phyloP scores from a whole-genome alignment of 2,113 vertebrate species.

The Paracanthobrama guichenoti region DNA sequence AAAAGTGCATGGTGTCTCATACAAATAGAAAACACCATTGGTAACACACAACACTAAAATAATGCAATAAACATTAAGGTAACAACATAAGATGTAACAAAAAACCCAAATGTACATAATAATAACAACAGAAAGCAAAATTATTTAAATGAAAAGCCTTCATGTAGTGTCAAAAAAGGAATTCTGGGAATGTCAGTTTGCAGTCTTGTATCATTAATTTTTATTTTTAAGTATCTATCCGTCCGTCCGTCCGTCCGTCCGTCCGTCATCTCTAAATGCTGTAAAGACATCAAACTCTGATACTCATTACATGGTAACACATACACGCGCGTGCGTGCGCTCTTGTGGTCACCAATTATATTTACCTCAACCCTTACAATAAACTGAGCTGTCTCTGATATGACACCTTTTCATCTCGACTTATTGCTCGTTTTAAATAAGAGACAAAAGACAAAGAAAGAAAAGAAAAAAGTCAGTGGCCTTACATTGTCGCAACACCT shows the following conservation, averaged over 20 bases:
- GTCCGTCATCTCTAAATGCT: not conserved
- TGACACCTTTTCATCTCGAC: conserved; percentile 69
- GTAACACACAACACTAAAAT: too few species aligned
- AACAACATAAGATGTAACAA: too few species aligned
- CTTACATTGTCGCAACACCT: conserved; percentile 83
- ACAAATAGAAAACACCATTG: too few species aligned
- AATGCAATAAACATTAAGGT: too few species aligned
- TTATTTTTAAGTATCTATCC: too few species aligned
- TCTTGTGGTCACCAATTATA: conserved; percentile 27
- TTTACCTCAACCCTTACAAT: not conserved
- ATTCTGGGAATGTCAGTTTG: too few species aligned
- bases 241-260: too few species aligned
- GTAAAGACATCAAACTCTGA: conserved; percentile 2
- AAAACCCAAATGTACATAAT: too few species aligned
- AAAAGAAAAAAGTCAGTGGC: conserved; percentile 68
- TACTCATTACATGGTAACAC: not conserved
- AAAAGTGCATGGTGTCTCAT: not conserved
- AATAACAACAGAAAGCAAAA: too few species aligned
- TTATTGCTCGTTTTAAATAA: conserved; percentile 66
- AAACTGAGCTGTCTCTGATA: conserved; percentile 24
- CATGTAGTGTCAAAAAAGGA: too few species aligned
- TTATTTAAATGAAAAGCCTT: too few species aligned
- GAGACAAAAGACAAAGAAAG: conserved; percentile 57
- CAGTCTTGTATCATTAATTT: too few species aligned
- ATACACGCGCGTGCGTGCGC: not conserved